Evolutionary conservation across 2,888 invertebrate species (phyloP).

Genomic region (Mythimna impura): DNA sequence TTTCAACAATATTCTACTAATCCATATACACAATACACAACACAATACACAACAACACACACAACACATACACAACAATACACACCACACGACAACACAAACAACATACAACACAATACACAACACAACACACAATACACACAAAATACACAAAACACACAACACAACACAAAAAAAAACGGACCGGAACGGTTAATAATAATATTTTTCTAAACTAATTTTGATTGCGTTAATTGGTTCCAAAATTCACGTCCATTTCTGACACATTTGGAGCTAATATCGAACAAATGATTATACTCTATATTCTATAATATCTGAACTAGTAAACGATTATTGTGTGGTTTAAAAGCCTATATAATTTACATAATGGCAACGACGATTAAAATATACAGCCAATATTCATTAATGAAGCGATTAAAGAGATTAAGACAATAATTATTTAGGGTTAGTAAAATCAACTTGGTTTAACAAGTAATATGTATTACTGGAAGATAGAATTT

Average conservation of each 20-base stretch:
- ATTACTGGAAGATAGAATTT: background rate
- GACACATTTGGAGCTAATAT: background rate
- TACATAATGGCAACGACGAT: slow-evolving; percentile 15
- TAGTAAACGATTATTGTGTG: slow-evolving; percentile 14
- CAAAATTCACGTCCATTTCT: background rate
- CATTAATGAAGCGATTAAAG: slow-evolving; percentile 25
- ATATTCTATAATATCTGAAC: slow-evolving; percentile 14
- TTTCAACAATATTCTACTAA: too few species aligned
- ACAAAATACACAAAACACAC: too few species aligned
- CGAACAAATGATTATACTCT: slow-evolving; percentile 15
- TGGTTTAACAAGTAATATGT: background rate
- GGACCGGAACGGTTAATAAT: too few species aligned
- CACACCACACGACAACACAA: too few species aligned
- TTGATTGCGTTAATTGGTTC: too few species aligned
- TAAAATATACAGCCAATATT: slow-evolving; percentile 39
- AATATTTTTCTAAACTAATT: too few species aligned
- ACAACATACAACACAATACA: too few species aligned
- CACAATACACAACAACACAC: too few species aligned
- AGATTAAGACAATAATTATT: slow-evolving; percentile 5
- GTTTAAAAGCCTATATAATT: slow-evolving; percentile 31
- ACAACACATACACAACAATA: too few species aligned
- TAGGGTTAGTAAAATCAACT: slow-evolving; percentile 9
- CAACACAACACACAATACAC: too few species aligned
- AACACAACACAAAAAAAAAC: too few species aligned
- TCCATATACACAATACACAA: too few species aligned